Evolutionary conservation across 2,888 invertebrate genomes (phyloP).

Genomic region (Linnaemya vulpina): DNA sequence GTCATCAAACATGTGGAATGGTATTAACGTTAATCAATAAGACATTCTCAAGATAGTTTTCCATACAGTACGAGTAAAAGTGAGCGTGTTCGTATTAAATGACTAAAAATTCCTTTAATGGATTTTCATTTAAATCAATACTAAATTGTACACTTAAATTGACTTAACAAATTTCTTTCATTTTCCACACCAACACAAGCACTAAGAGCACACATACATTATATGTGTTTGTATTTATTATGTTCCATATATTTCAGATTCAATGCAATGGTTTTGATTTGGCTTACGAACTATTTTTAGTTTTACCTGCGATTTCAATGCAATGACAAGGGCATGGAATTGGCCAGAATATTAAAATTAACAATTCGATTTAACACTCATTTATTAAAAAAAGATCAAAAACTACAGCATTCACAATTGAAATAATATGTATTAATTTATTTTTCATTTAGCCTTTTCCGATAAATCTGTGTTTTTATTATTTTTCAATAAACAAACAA

Average conservation of each 20-base stretch:
- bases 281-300: not conserved
- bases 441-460: not conserved
- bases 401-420: not conserved
- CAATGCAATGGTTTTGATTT: not conserved
- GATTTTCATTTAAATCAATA: not conserved
- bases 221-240: no score
- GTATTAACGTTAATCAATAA: constrained; percentile 34
- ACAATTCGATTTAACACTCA: not conserved
- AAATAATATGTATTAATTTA: not conserved
- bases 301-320: not conserved
- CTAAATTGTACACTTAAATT: constrained; percentile 1
- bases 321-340: not conserved
- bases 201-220: no score
- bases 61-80: not conserved
- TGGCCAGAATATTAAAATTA: not conserved
- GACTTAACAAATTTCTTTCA: not conserved
- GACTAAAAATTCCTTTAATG: constrained; percentile 1
- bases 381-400: not conserved
- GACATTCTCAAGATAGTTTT: constrained; percentile 37
- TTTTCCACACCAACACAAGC: not conserved
- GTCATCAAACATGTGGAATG: not conserved
- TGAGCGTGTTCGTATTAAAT: not conserved
- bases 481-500: not conserved
- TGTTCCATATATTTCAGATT: not conserved
- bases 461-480: not conserved